Base-by-base conservation (phyloP, 1,140 invertebrate genomes). In the Drosophila saltans region DNA sequence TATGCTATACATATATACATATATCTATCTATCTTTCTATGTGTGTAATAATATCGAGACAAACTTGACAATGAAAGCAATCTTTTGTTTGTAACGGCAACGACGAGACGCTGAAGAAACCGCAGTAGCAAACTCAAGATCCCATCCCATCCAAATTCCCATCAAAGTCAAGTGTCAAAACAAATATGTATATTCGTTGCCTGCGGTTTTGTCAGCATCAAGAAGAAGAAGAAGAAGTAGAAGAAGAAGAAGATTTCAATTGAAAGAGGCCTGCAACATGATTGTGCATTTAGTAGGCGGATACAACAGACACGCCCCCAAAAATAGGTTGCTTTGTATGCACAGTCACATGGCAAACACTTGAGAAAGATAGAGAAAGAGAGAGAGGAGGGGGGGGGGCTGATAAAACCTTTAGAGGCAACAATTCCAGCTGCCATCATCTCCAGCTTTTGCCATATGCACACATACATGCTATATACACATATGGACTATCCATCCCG, bases 291-390 rank as follows among this genome's bases (percentile, higher is more conserved):
- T 86, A 80, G 83, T 82, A 80, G 81, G 65, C 70, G 55, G 57
- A 26, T 30, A 26, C 45, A 5, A 28, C 41, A 26, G 33, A 41
- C 69, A 71, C 52, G 67, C 56, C 72, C 26, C 55, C 59, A n/a
- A 52, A 28, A 36, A 78, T 78, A 71, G 75, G 67, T 68, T 66
- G 74, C 57, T 62, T 77, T 78, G 71, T 81, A 86, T 85, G 81
- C 81, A 72, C 68, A 81, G 81, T 71, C 81, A 86, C 78, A 86
- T 68, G 82, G 78, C 82, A 85, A 85, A 86, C 78, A 86, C 81
- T 85, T 78, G 70, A 79, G 68, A 40, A 24, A 48, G 10, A 52
- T 57, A 61, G 43, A 45, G 45, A 45, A 10, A 52, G 8, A 24
- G 36, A 33, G 24, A 48, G 10, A n/a, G 36, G 30, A 59, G 41